Evolutionary conservation across 2,113 vertebrate genomes (phyloP), one percentile per base, ranked within the genome.

Genomic region (Phyllostomus hastatus): DNA sequence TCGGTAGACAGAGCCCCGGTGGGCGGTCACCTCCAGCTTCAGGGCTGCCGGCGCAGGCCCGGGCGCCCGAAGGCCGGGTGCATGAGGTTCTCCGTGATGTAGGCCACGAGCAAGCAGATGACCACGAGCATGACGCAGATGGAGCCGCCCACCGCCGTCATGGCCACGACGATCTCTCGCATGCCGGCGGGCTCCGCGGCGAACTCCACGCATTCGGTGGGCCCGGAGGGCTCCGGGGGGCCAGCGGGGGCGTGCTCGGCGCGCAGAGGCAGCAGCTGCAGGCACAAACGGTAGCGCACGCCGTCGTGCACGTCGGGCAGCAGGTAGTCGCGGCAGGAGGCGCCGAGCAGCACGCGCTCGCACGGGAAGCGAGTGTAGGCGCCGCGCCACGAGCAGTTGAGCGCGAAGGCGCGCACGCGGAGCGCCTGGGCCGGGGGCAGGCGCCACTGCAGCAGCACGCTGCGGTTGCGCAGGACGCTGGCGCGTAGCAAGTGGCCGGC

Each of bases 81-180:
- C 99, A 99, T 99, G 97, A 99, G 99, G 98, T 99, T 99, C 97
- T 99, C 99, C 15, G 99, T 99, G 98, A 99, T 99, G 97, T 99
- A 99, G 28, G 99, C 99, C 98, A 99, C 99, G 52, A 99, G 98
- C 88, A 99, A 98, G 97, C 99, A 99, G 97, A 99, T 99, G 98
- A 99, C 99, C 97, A 99, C 99, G 94, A 99, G 99, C 99, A 99
- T 99, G 98, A 99, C 99, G 95, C 99, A 99, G 98, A 99, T 99
- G 95, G 99, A 99, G 64, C 99, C 99, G 85, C 99, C 99, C 97
- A 99, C 99, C 11, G 99, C 99, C 86, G 99, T 99, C 99, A 99
- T 99, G 98, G 99, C 99, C 70, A 99, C 99, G 14, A 99, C 99
- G 96, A 99, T 99, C 95, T 99, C 99, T 98, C 99, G 99, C 99